These are phyloP conservation scores for Pogonognathellus flavescens DNA, from an alignment of 1,140 invertebrate species.

Conservation along the genomic window DNA sequence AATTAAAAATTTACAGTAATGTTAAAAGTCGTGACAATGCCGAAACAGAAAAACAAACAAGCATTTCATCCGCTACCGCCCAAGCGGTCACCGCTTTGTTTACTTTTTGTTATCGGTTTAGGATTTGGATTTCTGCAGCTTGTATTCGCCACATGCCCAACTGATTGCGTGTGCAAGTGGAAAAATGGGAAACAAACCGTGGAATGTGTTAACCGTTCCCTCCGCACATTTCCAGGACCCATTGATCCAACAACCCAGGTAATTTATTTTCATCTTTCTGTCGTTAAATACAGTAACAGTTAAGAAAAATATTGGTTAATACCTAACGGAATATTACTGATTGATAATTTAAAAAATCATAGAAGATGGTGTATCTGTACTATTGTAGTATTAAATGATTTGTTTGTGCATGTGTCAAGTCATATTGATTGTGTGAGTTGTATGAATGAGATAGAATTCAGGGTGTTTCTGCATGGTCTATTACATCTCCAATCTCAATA, in stretches of 20 bases:
- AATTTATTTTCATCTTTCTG: neutral
- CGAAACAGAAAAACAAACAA: conserved; percentile 7
- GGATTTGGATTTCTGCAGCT: conserved; percentile 33
- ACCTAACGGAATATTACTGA: too few species aligned
- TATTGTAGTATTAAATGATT: too few species aligned
- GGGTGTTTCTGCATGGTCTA: too few species aligned
- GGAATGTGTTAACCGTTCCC: conserved; percentile 82
- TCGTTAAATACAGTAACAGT: too few species aligned
- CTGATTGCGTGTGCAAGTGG: conserved; percentile 88
- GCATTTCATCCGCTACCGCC: conserved; percentile 14
- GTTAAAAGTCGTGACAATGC: conserved; percentile 4
- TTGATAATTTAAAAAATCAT: too few species aligned
- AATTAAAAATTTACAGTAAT: neutral
- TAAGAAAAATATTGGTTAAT: too few species aligned
- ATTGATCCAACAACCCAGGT: conserved; percentile 66
- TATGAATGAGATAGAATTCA: too few species aligned
- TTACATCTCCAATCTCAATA: too few species aligned
- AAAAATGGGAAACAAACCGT: conserved; percentile 91
- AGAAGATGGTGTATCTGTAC: too few species aligned
- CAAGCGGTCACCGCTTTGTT: conserved; percentile 51
- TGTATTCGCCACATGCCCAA: conserved; percentile 76
- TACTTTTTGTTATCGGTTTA: conserved; percentile 55
- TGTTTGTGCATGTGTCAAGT: too few species aligned
- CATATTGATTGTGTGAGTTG: too few species aligned
- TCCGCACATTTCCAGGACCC: conserved; percentile 65